Conservation (phyloP, 2,797 vertebrate species). For the Halcyon smyrnensis region DNA sequence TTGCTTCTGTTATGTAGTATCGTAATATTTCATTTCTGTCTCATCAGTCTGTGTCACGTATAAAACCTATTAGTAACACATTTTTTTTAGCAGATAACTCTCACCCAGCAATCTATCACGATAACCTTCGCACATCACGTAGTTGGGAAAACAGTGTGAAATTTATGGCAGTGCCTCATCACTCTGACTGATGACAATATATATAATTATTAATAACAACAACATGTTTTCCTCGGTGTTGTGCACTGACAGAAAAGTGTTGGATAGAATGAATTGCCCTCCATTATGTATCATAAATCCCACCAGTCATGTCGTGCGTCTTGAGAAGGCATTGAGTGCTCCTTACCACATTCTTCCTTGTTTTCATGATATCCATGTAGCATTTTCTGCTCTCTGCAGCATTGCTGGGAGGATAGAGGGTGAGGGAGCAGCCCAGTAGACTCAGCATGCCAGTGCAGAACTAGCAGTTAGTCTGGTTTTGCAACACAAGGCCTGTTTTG, state of each 20-base stretch:
- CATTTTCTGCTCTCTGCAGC: neutral
- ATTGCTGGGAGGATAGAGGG: neutral
- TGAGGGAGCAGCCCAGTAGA: neutral
- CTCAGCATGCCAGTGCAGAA: neutral
- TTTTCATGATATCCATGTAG: neutral
- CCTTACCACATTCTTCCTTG: neutral
- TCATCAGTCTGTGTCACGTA: neutral
- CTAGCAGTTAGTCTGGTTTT: neutral
- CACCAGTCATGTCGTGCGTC: rapidly evolving
- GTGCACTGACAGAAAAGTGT: neutral
- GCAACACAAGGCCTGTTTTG: neutral
- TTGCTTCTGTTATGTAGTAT: neutral
- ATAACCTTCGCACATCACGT: neutral
- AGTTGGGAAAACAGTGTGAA: neutral
- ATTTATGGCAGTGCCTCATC: neutral
- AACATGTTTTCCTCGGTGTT: neutral
- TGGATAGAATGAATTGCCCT: neutral
- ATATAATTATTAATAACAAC: neutral
- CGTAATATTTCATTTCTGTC: neutral
- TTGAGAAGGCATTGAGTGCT: neutral
- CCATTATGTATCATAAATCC: neutral
- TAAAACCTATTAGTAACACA: neutral
- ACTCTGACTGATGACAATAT: neutral
- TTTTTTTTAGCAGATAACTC: neutral
- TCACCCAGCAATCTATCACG: neutral